These are phyloP conservation scores for Pinctada fucata DNA, from an alignment of 2,888 invertebrate species.

Conservation along the genomic window DNA sequence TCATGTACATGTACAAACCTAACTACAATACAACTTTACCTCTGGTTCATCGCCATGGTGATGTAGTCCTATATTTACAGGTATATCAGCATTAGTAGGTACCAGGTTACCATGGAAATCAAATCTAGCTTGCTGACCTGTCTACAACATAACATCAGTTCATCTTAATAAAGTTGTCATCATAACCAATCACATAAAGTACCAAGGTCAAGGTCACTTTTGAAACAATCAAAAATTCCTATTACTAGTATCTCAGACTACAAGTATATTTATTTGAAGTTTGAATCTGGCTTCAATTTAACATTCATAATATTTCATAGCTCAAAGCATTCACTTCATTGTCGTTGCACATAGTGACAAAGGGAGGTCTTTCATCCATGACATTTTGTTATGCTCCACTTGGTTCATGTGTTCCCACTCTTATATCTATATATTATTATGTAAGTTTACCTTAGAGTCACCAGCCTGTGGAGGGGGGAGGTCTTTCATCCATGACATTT, in stretches of 20 bases:
- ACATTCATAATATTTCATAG: no score
- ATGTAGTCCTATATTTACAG: conserved; percentile 84
- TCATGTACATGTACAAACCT: no score
- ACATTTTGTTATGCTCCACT: conserved; percentile 90
- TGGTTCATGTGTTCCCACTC: conserved; percentile 91
- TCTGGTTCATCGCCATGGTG: conserved; percentile 95
- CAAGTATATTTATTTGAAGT: no score
- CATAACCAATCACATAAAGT: background rate
- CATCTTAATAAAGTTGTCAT: background rate
- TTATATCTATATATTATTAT: conserved; percentile 5
- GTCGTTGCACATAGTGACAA: no score
- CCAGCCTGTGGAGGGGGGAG: conserved; percentile 77
- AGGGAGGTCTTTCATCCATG: conserved; percentile 90
- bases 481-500: conserved; percentile 92
- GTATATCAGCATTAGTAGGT: conserved; percentile 80
- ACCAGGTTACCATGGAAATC: conserved; percentile 76
- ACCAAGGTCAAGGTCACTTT: background rate
- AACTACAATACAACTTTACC: conserved; percentile 50
- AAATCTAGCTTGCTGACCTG: conserved; percentile 75
- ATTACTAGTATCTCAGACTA: background rate
- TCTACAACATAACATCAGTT: conserved; percentile 53
- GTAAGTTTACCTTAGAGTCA: conserved; percentile 48
- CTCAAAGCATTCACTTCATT: no score
- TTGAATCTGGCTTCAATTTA: no score
- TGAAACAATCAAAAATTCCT: background rate